Base-by-base conservation (phyloP, 2,113 vertebrate species). In the Psettodes erumei region DNA sequence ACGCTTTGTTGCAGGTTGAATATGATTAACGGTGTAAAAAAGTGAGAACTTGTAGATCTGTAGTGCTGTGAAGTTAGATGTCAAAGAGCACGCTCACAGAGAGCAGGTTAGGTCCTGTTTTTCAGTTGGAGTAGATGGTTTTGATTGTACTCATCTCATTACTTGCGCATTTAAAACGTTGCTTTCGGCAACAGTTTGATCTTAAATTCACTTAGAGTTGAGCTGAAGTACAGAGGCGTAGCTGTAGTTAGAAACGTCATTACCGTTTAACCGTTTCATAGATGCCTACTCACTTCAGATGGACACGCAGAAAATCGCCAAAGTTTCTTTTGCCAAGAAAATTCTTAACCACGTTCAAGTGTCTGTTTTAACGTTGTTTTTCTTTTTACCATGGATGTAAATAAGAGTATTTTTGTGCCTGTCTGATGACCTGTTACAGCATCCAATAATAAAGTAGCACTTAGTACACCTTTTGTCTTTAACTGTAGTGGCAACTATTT, bases 351-450 rank as follows among this genome's bases (percentile, higher is more conserved):
- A 58, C 48, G 40, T 66, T 63, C 12, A 62, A 25, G 21, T 78
- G 72, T 83, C 59, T 71, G 12, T 79, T 85, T 71, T 83, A 78
- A 79, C 40, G n/a, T 47, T 19, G 13, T n/a, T 60, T 71, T 23
- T 42, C 27, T 71, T 83, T 81, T 83, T 72, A 84, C 88, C 71
- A 43, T 86, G 71, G 71, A 70, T 94, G 93, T 94, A 94, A 90
- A 94, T 93, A 94, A 93, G 91, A 93, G 84, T 93, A 92, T 93
- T 93, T 93, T 93, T 91, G 80, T 92, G 86, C 75, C 81, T 86
- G 87, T 93, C 79, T 81, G 74, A 78, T 69, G 62, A 82, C 79
- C 61, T 77, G 82, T 88, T 86, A 74, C 58, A 78, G 45, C 56
- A 68, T 86, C 78, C 53, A 54, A n/a, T 82, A 94, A 93, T 92